These are phyloP conservation scores for Octomys mimax DNA, from an alignment of 2,797 vertebrate genomes.

Conservation along the genomic window DNA sequence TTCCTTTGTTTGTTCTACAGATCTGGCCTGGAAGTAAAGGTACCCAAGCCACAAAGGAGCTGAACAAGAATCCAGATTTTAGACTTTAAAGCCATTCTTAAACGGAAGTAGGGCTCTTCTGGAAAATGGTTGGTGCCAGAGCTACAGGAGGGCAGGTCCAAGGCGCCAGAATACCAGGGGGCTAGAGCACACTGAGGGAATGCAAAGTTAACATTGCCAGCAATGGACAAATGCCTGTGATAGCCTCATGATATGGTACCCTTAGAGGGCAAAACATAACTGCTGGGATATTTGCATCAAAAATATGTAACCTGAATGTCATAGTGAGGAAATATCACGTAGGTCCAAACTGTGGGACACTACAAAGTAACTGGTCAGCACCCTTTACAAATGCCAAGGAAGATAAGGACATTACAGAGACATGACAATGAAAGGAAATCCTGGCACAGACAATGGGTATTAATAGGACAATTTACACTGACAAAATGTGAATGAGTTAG, in stretches of 20 bases:
- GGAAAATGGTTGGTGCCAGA: background rate
- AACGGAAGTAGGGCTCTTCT: background rate
- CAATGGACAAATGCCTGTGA: background rate
- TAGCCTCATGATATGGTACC: background rate
- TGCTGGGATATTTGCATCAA: background rate
- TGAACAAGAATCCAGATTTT: background rate
- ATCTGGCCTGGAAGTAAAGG: background rate
- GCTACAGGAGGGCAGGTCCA: background rate
- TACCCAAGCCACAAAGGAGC: background rate
- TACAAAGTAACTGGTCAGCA: background rate
- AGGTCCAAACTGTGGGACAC: background rate
- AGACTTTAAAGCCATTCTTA: background rate
- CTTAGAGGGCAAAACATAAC: background rate
- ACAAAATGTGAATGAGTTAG: slow-evolving; percentile 17
- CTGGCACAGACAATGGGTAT: background rate
- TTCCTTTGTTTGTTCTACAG: slow-evolving; percentile 13
- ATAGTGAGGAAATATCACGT: background rate
- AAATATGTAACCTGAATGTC: background rate
- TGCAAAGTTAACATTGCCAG: background rate
- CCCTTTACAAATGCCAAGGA: background rate
- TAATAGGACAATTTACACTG: background rate
- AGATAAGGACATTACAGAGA: background rate
- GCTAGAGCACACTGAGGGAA: background rate
- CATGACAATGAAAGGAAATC: background rate
- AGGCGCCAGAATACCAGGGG: background rate